These are phyloP conservation scores for Acestrorhynchus altus DNA, from an alignment of 2,797 vertebrate species.

Conservation along the genomic window DNA sequence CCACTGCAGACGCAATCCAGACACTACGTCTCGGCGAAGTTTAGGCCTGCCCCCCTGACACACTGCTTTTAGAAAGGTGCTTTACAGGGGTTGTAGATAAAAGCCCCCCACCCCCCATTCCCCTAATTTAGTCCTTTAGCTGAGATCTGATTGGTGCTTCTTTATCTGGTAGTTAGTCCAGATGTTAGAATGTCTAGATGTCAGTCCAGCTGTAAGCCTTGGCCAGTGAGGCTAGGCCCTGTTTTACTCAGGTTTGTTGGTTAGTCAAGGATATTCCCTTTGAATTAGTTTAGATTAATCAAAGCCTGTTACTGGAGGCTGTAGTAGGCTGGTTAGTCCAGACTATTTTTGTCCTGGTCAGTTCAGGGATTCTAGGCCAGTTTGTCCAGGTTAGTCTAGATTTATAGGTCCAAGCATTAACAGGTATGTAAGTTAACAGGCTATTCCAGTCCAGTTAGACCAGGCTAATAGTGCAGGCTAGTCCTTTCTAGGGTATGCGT, in stretches of 20 bases:
- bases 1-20: conserved; percentile 55
- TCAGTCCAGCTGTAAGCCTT: not conserved
- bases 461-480: not conserved
- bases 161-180: not conserved
- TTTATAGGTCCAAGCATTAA: too few relatives aligned
- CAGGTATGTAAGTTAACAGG: too few relatives aligned
- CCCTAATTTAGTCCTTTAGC: too few relatives aligned
- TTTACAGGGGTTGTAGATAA: too few relatives aligned
- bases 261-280: not conserved
- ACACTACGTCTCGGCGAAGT: not conserved
- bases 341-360: not conserved
- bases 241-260: too few relatives aligned
- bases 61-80: not conserved
- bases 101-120: too few relatives aligned
- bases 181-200: not conserved
- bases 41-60: not conserved
- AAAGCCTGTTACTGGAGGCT: not conserved
- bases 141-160: too few relatives aligned
- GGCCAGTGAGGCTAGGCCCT: too few relatives aligned
- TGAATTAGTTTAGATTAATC: not conserved
- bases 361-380: not conserved
- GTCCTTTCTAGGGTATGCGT: not conserved
- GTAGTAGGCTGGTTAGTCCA: not conserved
- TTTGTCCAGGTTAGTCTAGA: not conserved
- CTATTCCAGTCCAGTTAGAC: not conserved